Evolutionary conservation across 2,888 invertebrate genomes (phyloP), one percentile per base, ranked within the genome.

Genomic region (Toxonevra muliebris): DNA sequence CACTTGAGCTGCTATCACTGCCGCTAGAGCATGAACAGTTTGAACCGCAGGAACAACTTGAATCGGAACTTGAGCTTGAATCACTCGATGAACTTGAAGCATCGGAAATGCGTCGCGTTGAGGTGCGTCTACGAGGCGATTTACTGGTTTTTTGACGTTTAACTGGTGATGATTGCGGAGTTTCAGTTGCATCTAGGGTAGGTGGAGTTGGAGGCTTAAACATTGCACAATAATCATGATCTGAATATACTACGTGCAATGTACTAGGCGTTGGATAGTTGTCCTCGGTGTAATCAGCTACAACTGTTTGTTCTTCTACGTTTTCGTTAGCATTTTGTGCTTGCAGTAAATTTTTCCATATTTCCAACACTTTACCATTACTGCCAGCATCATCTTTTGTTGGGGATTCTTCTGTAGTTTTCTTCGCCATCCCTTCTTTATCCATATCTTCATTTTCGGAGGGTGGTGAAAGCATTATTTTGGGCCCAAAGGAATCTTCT

Each of bases 1-100:
- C 87, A 69, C 87, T 87, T 9, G 87, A 89, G 65, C 92, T 92
- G 61, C 89, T 79, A 45, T 77, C 77, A 59, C 82, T 89, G 68
- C 90, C 91, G 64, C 90, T 90, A 61, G 91, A 91, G 8, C 94
- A 94, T 72, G 93, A 93, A 78, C 94, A 94, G 79, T 94, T 93
- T 2, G 93, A 91, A 4, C 93, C 93, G 80, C 94, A 94, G 0
- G 93, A 92, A 79, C 94, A 94, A 78, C 91, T 92, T 1, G 93
- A 92, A 75, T 89, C 90, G 71, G 91, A 92, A 76, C 91, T 92
- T 74, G 92, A 92, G 50, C 92, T 93, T 19, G 92, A 92, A 77
- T 90, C 90, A 78, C 92, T 92, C 0, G 92, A 92, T 1, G 92
- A 92, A 19, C 91, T 90, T 15, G 86, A 79, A 77, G 86, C 84